Evolutionary conservation across 1,140 invertebrate genomes (phyloP), one percentile per base, ranked within the genome.

Genomic region (Saccostrea cuccullata): DNA sequence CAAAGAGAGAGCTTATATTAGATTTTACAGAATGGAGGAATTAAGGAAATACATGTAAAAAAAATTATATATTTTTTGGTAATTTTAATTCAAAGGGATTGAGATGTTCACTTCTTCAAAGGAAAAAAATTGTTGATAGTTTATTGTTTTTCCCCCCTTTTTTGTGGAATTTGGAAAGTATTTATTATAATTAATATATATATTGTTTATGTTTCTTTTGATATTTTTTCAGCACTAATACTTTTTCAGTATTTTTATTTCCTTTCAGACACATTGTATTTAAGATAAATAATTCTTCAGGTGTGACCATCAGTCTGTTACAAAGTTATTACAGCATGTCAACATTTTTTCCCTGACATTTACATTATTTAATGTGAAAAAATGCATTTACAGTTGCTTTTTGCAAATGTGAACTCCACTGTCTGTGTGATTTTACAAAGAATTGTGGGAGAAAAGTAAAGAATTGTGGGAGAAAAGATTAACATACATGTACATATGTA

Each of bases 131-230:
- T 77, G 70, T 77, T 77, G 70, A 30, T 77, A 36, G 70, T 77
- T 77, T 77, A 77, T 36, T 77, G 30, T 36, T 47, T 47, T 47
- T 47, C 6, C 9, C 47, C 47, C 47, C 15, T 77, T 26, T 30
- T 77, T 30, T 77, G 70, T 30, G 70, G 70, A 77, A 77, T 26
- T 77, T 77, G 70, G 70, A 77, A 77, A 77, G 70, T 77, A 77
- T 64, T 64, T 20, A 64, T 64, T 20, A n/a, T 36, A 77, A 47
- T 47, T 47, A 47, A 47, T 47, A 47, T 47, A 47, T 47, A 3
- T 47, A 47, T 6, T 47, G 23, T 73, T 73, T 73, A 26, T 73
- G n/a, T 30, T 77, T 40, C 23, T 77, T 77, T 26, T 36, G 26
- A 30, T 20, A 30, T 77, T 77, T 26, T 77, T 40, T 77, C 70